These are phyloP conservation scores for Bilobella aurantiaca DNA, from an alignment of 1,140 invertebrate genomes.

Conservation along the genomic window DNA sequence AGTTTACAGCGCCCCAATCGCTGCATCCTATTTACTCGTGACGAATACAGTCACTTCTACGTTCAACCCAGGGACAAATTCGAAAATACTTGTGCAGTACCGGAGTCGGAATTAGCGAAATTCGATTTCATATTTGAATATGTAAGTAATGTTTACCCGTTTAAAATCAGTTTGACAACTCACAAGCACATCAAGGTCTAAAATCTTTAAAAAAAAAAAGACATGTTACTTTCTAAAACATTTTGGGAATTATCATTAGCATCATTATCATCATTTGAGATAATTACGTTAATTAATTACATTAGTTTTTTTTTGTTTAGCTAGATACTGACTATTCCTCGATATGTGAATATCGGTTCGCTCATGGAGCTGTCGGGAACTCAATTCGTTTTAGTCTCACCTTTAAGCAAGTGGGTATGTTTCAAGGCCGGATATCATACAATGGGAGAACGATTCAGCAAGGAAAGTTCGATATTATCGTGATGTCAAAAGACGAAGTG, in stretches of 20 bases:
- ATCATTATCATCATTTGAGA: too few relatives aligned
- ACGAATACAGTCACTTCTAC: background rate
- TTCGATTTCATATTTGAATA: background rate
- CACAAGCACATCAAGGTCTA: too few relatives aligned
- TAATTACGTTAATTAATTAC: too few relatives aligned
- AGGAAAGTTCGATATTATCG: slow-evolving; percentile 13
- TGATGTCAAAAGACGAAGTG: background rate
- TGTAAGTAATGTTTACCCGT: background rate
- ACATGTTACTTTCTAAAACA: too few relatives aligned
- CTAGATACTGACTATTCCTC: too few relatives aligned
- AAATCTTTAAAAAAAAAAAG: too few relatives aligned
- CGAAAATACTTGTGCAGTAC: slow-evolving; percentile 8
- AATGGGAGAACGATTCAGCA: slow-evolving; percentile 9
- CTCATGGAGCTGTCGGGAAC: background rate
- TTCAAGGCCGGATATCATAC: slow-evolving; percentile 4
- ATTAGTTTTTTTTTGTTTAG: too few relatives aligned
- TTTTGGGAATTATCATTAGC: too few relatives aligned
- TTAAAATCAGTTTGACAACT: background rate
- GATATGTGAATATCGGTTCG: background rate
- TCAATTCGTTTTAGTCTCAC: background rate
- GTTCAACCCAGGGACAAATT: slow-evolving; percentile 2
- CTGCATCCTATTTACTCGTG: background rate
- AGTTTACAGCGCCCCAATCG: background rate
- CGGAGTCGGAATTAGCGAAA: background rate
- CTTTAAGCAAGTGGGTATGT: slow-evolving; percentile 9